Evolutionary conservation across 2,888 invertebrate genomes (phyloP), one percentile per base, ranked within the genome.

Genomic region (Daptonema setosum): DNA sequence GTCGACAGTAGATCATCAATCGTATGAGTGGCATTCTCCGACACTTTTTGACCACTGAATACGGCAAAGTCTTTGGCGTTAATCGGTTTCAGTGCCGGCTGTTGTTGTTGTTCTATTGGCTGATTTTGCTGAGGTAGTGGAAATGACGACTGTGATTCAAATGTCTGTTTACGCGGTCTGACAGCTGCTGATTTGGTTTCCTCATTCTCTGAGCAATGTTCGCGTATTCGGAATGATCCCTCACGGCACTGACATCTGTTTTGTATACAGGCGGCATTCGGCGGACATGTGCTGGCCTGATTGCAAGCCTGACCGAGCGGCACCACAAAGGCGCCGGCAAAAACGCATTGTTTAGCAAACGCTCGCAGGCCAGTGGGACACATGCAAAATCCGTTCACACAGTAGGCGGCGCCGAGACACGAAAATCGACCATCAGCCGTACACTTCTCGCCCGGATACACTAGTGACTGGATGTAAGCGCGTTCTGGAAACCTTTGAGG

Each of bases 231-330:
- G 11, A 5, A 3, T 3, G 45, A 17, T 17, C 30, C 51, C 28
- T 11, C 3, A 2, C 5, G 2, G 35, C 66, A 66, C 55, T 58
- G 60, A 59, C 66, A 66, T n/a, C 57, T 45, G 30, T 60, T 62
- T 48, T 60, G 58, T 28, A 63, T 30, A 59, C 66, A 66, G 52
- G 57, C 1, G 22, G 47, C 24, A 3, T 20, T 22, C 1, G 28
- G 28, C 22, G 11, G 8, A 26, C 57, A 57, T 22, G n/a, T 14
- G 24, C 14, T 47, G n/a, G 28, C 54, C 2, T 30, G 8, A 17
- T 14, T 17, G 28, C 57, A 57, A n/a, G 26, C 3, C 17, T 17
- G 1, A 1, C 55, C 57, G 28, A 54, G 41, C 2, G 35, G 30
- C 17, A 25, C 20, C 2, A 57, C 5, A 30, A 54, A 28, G 2